phyloP scores from a whole-genome alignment of 2,113 vertebrate species.

The Psittacus erithacus region DNA sequence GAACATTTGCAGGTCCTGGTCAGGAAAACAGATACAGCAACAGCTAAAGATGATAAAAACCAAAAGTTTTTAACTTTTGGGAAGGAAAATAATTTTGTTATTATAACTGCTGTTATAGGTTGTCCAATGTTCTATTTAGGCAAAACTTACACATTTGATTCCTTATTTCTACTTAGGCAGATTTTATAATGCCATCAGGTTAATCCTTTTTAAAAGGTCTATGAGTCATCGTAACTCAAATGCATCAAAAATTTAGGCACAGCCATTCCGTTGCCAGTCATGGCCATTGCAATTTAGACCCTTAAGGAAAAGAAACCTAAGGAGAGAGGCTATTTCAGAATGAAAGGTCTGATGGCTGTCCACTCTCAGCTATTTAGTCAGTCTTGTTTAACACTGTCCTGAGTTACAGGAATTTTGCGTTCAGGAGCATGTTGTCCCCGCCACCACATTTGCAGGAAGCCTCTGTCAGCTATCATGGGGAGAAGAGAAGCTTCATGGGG shows the following conservation, averaged over 20 bases:
- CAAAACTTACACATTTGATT: not conserved
- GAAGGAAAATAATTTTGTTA: not conserved
- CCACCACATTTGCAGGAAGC: not conserved
- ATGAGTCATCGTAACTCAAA: not conserved
- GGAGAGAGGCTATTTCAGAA: not conserved
- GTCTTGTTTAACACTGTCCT: not conserved
- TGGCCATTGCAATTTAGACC: not conserved
- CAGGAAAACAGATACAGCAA: not conserved
- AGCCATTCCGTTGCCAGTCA: not conserved
- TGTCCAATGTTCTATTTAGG: not conserved
- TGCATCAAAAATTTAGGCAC: not conserved
- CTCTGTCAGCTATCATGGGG: not conserved
- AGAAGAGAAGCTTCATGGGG: not conserved
- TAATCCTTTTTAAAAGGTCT: not conserved
- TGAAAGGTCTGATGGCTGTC: not conserved
- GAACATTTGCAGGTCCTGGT: not conserved
- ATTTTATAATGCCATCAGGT: not conserved
- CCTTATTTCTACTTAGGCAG: not conserved
- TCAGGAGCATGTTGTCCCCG: not conserved
- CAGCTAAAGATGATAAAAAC: not conserved
- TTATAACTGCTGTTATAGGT: not conserved
- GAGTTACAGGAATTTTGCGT: conserved; percentile 15
- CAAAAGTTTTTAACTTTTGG: not conserved
- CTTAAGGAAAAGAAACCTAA: conserved; percentile 3
- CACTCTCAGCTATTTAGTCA: not conserved